Conservation (phyloP, 2,888 invertebrate genomes). For the Acanthosepion pharaonis region DNA sequence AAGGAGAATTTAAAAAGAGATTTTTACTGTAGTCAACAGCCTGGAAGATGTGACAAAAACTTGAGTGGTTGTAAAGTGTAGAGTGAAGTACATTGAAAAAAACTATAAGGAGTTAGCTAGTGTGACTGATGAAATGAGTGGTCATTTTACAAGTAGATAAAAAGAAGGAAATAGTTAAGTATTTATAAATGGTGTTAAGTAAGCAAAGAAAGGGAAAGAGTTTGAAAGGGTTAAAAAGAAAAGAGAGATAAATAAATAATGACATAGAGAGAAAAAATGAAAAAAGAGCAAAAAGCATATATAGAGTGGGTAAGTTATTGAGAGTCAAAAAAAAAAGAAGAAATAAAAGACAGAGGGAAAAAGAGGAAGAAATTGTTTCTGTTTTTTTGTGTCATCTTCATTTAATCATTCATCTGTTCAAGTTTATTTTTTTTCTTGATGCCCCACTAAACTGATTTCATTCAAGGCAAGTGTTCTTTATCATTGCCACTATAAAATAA, state of each 20-base stretch:
- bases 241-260: not conserved
- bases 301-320: not conserved
- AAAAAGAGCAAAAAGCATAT: not conserved
- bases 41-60: not conserved
- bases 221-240: not conserved
- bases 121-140: not conserved
- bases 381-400: not conserved
- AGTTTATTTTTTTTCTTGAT: not conserved
- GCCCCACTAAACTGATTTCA: not conserved
- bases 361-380: not conserved
- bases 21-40: not conserved
- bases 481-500: not conserved
- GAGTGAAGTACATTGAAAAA: not conserved
- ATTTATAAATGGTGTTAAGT: not conserved
- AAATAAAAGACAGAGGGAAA: not conserved
- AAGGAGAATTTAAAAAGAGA: not conserved
- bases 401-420: not conserved
- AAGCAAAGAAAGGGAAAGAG: not conserved
- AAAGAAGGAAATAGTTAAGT: not conserved
- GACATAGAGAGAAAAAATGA: not conserved
- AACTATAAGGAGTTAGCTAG: not conserved
- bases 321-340: too few relatives aligned
- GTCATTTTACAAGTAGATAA: not conserved
- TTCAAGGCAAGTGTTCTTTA: not conserved
- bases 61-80: constrained; percentile 2